phyloP scores from a whole-genome alignment of 1,140 invertebrate genomes.

The Heliothis subflexa region DNA sequence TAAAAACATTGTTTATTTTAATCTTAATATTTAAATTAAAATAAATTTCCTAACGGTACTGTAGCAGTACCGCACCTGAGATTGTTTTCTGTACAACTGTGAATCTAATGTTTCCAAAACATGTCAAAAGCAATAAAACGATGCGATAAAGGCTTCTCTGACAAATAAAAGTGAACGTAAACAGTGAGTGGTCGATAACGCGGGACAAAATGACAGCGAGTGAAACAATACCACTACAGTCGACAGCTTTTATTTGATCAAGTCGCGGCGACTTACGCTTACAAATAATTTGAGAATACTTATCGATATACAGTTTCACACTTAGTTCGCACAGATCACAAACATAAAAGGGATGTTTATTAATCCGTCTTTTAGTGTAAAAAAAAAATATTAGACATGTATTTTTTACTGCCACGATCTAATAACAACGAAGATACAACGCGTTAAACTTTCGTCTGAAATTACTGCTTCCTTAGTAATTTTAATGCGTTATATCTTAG shows the following conservation, averaged over 20 bases:
- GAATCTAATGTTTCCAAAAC: constrained; percentile 32
- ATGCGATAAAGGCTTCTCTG: constrained; percentile 13
- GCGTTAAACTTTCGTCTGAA: no score
- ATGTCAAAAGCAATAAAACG: constrained; percentile 26
- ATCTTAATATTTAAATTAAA: constrained; percentile 28
- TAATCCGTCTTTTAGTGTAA: no score
- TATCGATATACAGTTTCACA: constrained; percentile 4
- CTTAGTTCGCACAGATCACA: constrained; percentile 11
- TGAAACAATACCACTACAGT: constrained; percentile 34
- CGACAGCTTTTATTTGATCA: constrained; percentile 53
- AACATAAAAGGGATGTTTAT: neutral
- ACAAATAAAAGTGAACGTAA: constrained; percentile 28
- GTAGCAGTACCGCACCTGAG: constrained; percentile 6
- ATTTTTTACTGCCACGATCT: no score
- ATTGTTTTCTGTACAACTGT: constrained; percentile 34
- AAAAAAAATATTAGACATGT: no score
- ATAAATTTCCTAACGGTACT: constrained; percentile 3
- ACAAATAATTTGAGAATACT: constrained; percentile 46
- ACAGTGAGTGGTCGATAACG: constrained; percentile 25
- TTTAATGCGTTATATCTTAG: no score
- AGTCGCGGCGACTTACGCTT: constrained; percentile 37
- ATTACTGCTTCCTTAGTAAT: no score
- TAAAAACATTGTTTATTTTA: constrained; percentile 36
- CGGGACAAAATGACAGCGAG: constrained; percentile 23
- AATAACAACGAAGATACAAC: no score